Base-by-base conservation (phyloP, 2,797 vertebrate species). In the Chaetodon trifasciatus region DNA sequence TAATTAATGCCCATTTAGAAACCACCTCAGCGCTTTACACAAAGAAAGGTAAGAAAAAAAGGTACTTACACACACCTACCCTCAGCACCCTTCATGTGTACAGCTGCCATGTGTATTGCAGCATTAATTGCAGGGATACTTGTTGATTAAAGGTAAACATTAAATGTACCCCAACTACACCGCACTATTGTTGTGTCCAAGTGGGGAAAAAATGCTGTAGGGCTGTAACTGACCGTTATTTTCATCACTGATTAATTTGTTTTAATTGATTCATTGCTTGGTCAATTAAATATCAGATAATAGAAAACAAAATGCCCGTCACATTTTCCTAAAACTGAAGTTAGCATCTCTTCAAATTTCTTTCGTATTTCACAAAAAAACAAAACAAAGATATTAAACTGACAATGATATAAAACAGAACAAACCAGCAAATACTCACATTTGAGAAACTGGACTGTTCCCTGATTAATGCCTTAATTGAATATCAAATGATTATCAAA, bases 1-100 rank as follows among this genome's bases (percentile, higher is more conserved):
- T 70, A 67, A 76, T 79, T 74, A 67, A 79, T 80, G 55, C 28
- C 77, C 70, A 62, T 73, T 85, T 78, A 65, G 37, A 85, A 67
- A 53, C 42, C 47, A 72, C 67, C 56, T 56, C 64, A 50, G 32
- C 42, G 50, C 56, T 73, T 84, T 37, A 70, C 62, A 57, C 42
- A 11, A 40, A 69, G 37, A 70, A 65, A 65, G 6, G 35, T 46
- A 68, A 57, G 63, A 63, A 70, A 63, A 81, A 71, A 12, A 32
- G 28, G 6, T 13, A 42, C 60, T 73, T 47, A 58, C 74, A 42
- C 37, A 56, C n/a, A 35, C 28, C 6, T 12, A 37, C 37, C 55
- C 42, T 62, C 17, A 5, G 9, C 24, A 50, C 10, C 40, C 17
- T 50, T 35, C 7, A 7, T 17, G 4, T 57, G 21, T 21, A 60